Base-by-base conservation (phyloP, 2,113 vertebrate species). In the Felis catus region DNA sequence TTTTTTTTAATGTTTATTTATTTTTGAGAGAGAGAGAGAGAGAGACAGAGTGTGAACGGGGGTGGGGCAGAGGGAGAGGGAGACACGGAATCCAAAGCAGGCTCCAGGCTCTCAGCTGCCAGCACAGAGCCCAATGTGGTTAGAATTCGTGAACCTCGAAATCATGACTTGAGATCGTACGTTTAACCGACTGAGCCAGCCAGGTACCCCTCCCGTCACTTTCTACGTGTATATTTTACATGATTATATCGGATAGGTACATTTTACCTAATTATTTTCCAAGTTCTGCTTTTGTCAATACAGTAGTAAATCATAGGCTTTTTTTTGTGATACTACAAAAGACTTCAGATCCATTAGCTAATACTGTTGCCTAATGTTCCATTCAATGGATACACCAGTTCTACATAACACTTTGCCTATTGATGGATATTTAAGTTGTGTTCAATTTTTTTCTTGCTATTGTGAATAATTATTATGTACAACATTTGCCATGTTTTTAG, bases 161-260 rank as follows among this genome's bases (percentile, higher is more conserved):
- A 45, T 45, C 45, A 9, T 45, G 45, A 45, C 45, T 45, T 45
- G 45, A 45, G 45, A 45, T 45, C 8, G 1, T 45, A 8, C 7
- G 45, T 45, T 45, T 45, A 45, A 45, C 8, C 45, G 8, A 45
- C 45, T 45, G 45, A 45, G 45, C 45, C 45, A 45, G 1, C 45
- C 45, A 45, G 7, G 45, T 45, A 45, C 45, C 45, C 1, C 1
- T 90, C 27, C 51, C 71, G 9, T 87, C 58, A 90, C 16, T 58
- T 96, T 94, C 94, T 92, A 13, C 8, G n/a, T 66, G 16, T 73
- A 39, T 73, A 61, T 85, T 89, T 85, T 81, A 90, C 23, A 81
- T 94, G 58, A 80, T 89, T 76, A 23, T 68, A 81, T 66, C 25
- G 86, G 53, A 83, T 41, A 21, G 48, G 16, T 87, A 76, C 39